phyloP scores from a whole-genome alignment of 2,797 vertebrate species.

The Hozukius guyotensis region DNA sequence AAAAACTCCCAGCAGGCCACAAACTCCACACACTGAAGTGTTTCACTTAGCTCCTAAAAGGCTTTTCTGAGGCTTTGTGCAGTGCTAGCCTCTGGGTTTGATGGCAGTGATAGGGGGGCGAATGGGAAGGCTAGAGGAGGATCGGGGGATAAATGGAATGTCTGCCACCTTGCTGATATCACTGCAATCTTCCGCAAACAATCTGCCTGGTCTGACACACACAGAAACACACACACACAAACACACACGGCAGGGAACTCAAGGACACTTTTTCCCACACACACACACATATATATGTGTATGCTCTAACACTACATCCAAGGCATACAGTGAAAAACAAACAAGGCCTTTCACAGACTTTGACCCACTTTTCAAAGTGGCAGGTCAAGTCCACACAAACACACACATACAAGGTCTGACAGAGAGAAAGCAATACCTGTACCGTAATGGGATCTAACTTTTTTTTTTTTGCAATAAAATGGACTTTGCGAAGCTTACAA shows the following conservation, averaged over 20 bases:
- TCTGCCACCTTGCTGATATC: conserved; percentile 69
- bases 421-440: background rate
- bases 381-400: conserved; percentile 21
- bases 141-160: conserved; percentile 63
- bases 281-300: background rate
- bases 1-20: background rate
- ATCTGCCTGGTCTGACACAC: conserved; percentile 46
- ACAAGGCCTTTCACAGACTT: conserved; percentile 28
- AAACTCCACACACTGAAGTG: conserved; percentile 32
- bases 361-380: conserved; percentile 25
- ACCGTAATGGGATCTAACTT: background rate
- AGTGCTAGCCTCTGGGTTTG: conserved; percentile 56
- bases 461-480: background rate
- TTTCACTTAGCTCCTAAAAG: conserved; percentile 63
- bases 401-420: background rate
- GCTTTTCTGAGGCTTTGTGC: conserved; percentile 62
- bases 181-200: conserved; percentile 63
- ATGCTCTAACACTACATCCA: background rate
- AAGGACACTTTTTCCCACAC: conserved; percentile 40
- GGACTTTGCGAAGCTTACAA: background rate
- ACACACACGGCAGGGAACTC: conserved; percentile 28
- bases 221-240: conserved; percentile 6
- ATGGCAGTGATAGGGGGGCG: conserved; percentile 65
- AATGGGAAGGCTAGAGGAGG: conserved; percentile 56
- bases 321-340: conserved; percentile 21